These are phyloP conservation scores for Aix galericulata DNA, from an alignment of 2,113 vertebrate genomes.

Conservation along the genomic window DNA sequence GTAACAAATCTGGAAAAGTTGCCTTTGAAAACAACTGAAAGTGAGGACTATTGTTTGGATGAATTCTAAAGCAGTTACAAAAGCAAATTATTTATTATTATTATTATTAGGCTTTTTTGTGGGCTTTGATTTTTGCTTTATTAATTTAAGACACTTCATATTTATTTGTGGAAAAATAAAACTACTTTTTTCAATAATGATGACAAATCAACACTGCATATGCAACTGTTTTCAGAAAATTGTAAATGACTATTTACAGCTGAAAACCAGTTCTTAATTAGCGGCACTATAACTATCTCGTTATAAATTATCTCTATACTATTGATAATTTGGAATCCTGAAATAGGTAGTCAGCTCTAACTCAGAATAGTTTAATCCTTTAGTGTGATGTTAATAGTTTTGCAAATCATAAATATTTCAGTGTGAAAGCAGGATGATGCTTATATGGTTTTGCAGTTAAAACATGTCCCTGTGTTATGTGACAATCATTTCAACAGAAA, in stretches of 20 bases:
- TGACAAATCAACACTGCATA: neutral
- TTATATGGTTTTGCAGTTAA: neutral
- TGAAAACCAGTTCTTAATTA: neutral
- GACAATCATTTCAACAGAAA: neutral
- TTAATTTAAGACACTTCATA: neutral
- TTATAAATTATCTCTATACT: neutral
- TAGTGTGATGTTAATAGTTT: neutral
- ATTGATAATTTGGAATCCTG: neutral
- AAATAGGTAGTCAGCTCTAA: neutral
- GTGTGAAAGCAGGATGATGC: neutral
- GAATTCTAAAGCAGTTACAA: neutral
- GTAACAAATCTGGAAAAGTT: neutral
- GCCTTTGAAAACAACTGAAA: neutral
- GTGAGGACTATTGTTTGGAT: neutral
- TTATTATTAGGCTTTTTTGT: neutral
- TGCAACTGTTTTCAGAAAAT: neutral
- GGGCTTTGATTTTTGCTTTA: neutral
- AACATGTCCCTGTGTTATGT: accelerated
- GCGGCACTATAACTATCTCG: accelerated
- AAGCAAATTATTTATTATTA: neutral
- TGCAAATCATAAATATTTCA: neutral
- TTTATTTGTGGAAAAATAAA: neutral
- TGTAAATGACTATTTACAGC: neutral
- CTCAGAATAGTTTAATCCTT: neutral
- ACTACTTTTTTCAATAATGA: neutral